Evolutionary conservation across 2,113 vertebrate genomes (phyloP).

Genomic region (Pseudois nayaur): DNA sequence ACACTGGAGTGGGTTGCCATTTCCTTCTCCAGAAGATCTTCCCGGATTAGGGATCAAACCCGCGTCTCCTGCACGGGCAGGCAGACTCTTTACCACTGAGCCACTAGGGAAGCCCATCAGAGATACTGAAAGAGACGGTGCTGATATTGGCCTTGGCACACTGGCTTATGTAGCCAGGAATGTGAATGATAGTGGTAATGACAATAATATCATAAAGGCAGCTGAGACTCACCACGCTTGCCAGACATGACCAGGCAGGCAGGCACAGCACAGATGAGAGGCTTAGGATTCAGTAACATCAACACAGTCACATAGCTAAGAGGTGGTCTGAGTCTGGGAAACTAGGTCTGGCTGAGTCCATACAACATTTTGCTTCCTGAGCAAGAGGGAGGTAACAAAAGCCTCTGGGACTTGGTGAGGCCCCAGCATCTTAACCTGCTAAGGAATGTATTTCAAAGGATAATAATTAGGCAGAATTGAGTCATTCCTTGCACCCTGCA

Average conservation of each 20-base stretch:
- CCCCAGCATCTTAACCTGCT: background rate
- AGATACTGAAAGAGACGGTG: background rate
- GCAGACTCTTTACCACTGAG: background rate
- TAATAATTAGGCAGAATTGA: background rate
- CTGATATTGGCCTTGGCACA: background rate
- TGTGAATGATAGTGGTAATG: background rate
- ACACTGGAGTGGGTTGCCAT: background rate
- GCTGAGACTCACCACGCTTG: background rate
- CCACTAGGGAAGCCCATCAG: background rate
- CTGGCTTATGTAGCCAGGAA: background rate
- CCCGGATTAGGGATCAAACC: fast-evolving
- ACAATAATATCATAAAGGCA: background rate
- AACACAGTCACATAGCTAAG: fast-evolving
- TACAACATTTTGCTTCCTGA: background rate
- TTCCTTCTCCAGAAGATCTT: background rate
- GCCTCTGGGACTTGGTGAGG: background rate
- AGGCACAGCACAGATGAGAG: background rate
- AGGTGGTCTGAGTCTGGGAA: background rate
- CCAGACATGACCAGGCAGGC: background rate
- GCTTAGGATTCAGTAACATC: background rate
- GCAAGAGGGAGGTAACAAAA: background rate
- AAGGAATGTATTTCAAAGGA: background rate
- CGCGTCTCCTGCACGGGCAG: background rate
- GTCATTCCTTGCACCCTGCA: background rate
- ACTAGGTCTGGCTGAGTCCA: background rate